These are phyloP conservation scores for Halyomorpha halys DNA, from an alignment of 1,140 invertebrate genomes.

Conservation along the genomic window DNA sequence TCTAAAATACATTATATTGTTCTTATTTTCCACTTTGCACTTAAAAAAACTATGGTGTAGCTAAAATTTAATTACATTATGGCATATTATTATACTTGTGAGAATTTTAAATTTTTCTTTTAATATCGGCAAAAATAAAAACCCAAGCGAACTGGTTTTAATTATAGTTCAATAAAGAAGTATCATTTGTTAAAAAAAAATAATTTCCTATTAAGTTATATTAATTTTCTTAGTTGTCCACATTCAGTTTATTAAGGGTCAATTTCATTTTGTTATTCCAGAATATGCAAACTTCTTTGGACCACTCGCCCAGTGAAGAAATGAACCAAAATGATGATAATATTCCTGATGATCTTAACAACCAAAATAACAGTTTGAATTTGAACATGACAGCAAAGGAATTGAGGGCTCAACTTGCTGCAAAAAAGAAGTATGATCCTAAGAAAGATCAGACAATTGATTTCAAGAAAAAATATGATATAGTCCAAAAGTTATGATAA, in stretches of 20 bases:
- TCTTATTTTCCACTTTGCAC: too few species aligned
- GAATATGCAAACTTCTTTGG: conserved; percentile 6
- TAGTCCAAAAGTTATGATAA: conserved; percentile 69
- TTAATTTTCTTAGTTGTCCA: not conserved
- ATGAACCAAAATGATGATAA: not conserved
- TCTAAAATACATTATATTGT: too few species aligned
- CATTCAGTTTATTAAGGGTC: not conserved
- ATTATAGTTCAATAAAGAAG: too few species aligned
- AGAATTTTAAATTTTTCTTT: too few species aligned
- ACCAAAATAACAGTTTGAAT: conserved; percentile 44
- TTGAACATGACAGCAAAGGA: conserved; percentile 79
- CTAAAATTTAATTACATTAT: too few species aligned
- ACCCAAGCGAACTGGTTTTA: too few species aligned
- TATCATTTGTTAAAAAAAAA: too few species aligned
- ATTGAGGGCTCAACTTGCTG: conserved; percentile 69
- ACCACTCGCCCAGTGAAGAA: not conserved
- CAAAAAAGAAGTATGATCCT: conserved; percentile 75
- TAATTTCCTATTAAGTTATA: too few species aligned
- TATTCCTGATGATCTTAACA: conserved; percentile 12
- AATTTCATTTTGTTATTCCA: conserved; percentile 3
- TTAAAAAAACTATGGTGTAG: too few species aligned
- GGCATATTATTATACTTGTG: too few species aligned
- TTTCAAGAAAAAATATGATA: conserved; percentile 83
- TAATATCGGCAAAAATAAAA: too few species aligned
- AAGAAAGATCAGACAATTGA: conserved; percentile 73